These are phyloP conservation scores for Lophotis ruficrista DNA, from an alignment of 2,113 vertebrate genomes.

Conservation along the genomic window DNA sequence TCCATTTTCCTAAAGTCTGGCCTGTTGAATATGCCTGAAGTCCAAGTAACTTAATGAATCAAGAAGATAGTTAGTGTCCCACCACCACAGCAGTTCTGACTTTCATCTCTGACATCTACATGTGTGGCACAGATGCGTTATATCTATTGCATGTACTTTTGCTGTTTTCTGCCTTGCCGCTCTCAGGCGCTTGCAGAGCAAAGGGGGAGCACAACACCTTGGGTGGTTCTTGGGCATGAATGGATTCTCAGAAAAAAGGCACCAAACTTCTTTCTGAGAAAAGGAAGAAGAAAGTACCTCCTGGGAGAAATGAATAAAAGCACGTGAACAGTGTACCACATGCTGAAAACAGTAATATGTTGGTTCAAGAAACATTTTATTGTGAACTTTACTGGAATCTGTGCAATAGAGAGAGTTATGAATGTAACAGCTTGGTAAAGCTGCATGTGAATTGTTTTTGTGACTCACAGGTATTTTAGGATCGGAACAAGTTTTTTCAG, in stretches of 20 bases:
- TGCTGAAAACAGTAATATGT: background rate
- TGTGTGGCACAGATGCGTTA: background rate
- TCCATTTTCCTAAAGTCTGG: background rate
- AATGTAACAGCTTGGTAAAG: background rate
- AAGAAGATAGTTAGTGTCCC: background rate
- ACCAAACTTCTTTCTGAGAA: background rate
- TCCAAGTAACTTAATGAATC: background rate
- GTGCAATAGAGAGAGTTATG: background rate
- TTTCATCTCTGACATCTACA: background rate
- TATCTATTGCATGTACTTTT: background rate
- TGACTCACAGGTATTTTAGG: background rate
- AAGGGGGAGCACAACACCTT: background rate
- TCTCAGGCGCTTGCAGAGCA: fast-evolving
- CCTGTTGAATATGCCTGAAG: background rate
- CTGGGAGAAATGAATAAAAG: background rate
- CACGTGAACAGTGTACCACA: background rate
- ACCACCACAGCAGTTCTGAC: background rate
- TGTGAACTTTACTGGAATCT: background rate
- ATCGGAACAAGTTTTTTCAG: background rate
- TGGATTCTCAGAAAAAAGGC: background rate
- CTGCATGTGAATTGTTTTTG: background rate
- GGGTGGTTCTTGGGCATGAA: background rate
- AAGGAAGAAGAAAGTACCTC: background rate
- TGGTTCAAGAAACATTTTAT: background rate
- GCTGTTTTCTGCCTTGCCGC: background rate